Evolutionary conservation across 2,888 invertebrate species (phyloP).

Genomic region (Icerya purchasi): DNA sequence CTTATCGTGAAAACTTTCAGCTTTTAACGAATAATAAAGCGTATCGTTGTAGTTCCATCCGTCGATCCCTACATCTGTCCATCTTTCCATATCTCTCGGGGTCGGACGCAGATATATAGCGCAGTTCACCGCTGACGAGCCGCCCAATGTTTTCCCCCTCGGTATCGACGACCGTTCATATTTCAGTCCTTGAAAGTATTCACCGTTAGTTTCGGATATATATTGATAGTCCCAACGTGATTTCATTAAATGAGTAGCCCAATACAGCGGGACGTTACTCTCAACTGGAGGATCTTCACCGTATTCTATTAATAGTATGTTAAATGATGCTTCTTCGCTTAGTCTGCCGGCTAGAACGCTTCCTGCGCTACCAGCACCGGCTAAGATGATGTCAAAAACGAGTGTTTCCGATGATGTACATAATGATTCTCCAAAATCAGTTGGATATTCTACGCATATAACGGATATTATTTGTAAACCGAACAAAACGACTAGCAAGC

Average conservation of each 20-base stretch:
- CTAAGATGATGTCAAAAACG: conserved; percentile 9
- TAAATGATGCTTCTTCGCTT: conserved; percentile 14
- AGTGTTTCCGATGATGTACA: neutral
- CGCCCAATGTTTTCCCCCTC: conserved; percentile 12
- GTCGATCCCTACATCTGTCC: conserved; percentile 6
- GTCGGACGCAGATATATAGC: conserved; percentile 13
- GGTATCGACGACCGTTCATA: neutral
- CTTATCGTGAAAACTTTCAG: conserved; percentile 9
- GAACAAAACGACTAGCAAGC: no score
- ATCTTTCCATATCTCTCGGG: conserved; percentile 8
- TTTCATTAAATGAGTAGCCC: neutral
- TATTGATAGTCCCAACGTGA: conserved; percentile 11
- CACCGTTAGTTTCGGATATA: conserved; percentile 7
- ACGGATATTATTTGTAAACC: no score
- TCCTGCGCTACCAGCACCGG: conserved; percentile 13
- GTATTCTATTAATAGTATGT: conserved; percentile 12
- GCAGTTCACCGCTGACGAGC: conserved; percentile 13
- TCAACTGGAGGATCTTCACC: conserved; percentile 9
- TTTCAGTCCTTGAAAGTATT: conserved; percentile 10
- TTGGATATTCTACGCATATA: neutral
- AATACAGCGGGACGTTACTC: conserved; percentile 11
- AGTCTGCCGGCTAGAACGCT: conserved; percentile 11
- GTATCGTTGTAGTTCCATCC: conserved; percentile 12
- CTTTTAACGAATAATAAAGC: conserved; percentile 12
- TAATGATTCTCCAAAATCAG: neutral